Evolutionary conservation across 2,888 invertebrate genomes (phyloP), one percentile per base, ranked within the genome.

Genomic region (Anorthoa munda): DNA sequence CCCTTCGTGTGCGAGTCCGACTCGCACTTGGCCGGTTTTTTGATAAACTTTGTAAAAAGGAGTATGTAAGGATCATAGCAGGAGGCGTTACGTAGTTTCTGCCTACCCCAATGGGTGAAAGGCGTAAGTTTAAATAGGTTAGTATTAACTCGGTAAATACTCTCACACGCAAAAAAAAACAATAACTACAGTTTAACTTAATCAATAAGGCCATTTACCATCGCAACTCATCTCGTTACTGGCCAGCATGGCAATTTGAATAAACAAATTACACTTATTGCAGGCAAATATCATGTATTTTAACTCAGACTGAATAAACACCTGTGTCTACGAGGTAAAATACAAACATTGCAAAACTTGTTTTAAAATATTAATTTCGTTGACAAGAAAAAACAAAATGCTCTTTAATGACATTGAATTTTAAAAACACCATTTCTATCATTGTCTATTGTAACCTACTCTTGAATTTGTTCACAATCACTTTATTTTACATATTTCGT

Each of bases 211-310:
- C 23, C n/a, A 55, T 60, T 55, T 21, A 53, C 9, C 7, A 50
- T 4, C 12, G n/a, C n/a, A 55, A 77, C 46, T 23, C 21, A 21
- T 55, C 5, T 45, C n/a, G 51, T 77, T 76, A 70, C 18, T 13
- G 60, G 1, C 51, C 31, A 15, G 9, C 23, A 59, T 53, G 53
- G 66, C 18, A 72, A 77, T 72, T 78, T 58, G 45, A 66, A 64
- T 64, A 59, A 59, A 50, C 55, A 50, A 66, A 79, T 56, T 31
- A 56, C 66, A 21, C 23, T 11, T 26, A 66, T 51, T 56, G 15
- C 21, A 65, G 18, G 4, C 51, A 39, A 67, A 60, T 50, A 50
- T 53, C 18, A 26, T 39, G 7, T 48, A 51, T 51, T 61, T 72
- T 2, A 58, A 72, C 17, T 50, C 18, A 13, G 21, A 58, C 53